A percentile compares a stretch with the other conserved stretches of the same genome.
Evolutionary conservation across 2,113 vertebrate species (phyloP).

Genomic region (Callospermophilus lateralis): DNA sequence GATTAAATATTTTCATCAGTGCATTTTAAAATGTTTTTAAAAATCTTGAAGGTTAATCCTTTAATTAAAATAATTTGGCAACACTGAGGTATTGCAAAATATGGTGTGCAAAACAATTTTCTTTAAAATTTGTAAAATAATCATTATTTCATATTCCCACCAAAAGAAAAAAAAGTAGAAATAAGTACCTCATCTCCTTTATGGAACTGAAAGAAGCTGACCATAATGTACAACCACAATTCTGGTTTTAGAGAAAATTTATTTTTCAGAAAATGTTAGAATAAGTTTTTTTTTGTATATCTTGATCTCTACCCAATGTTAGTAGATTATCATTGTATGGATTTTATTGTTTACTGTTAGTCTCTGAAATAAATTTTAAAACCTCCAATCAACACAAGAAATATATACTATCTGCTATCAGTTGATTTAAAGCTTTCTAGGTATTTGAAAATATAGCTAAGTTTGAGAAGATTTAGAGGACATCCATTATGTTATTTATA

Average conservation of each 20-base stretch:
- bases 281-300: not conserved
- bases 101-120: not conserved
- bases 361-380: not conserved
- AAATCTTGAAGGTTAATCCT: not conserved
- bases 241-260: not conserved
- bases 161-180: conserved; percentile 10
- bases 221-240: not conserved
- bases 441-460: not conserved
- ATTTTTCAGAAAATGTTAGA: conserved; percentile 37
- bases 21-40: not conserved
- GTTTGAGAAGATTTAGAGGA: not conserved
- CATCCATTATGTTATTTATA: not conserved
- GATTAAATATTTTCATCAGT: conserved; percentile 4
- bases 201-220: not conserved
- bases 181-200: not conserved
- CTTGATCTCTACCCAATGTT: not conserved
- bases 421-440: not conserved
- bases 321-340: not conserved
- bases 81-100: not conserved
- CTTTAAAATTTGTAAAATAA: conserved; percentile 50
- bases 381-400: not conserved
- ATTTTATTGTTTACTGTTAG: not conserved
- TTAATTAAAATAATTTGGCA: conserved; percentile 17
- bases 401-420: not conserved
- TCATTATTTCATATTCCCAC: conserved; percentile 13